These are phyloP conservation scores for Echinarachnius parma DNA, from an alignment of 53 echinoderm and acorn worm species.

Conservation along the genomic window DNA sequence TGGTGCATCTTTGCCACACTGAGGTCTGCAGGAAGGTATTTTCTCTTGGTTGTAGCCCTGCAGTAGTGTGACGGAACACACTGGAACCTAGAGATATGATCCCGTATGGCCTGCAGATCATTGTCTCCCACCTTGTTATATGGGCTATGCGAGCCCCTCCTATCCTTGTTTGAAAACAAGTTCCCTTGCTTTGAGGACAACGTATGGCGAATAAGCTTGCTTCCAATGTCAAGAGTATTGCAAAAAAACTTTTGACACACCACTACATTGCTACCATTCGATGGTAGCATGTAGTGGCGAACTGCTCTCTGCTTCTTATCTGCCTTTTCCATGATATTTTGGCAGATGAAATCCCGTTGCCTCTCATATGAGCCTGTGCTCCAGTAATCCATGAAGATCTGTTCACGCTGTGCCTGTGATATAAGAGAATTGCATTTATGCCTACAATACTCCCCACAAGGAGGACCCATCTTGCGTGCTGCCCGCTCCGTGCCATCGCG, in stretches of 20 bases:
- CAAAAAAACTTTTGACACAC: too few species aligned
- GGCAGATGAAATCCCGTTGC: background rate
- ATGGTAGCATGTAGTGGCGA: constrained; percentile 5
- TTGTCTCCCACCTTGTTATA: too few species aligned
- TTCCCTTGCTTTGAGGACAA: too few species aligned
- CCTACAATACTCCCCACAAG: constrained; percentile 14
- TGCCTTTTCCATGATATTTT: constrained; percentile 3
- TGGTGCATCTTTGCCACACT: background rate
- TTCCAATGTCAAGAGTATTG: too few species aligned
- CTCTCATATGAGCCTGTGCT: background rate
- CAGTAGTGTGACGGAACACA: background rate
- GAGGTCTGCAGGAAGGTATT: background rate
- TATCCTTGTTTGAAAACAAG: too few species aligned
- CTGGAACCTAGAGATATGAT: too few species aligned
- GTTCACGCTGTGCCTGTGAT: background rate
- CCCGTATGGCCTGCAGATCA: too few species aligned
- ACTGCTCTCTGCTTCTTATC: constrained; percentile 11
- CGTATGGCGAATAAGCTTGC: too few species aligned
- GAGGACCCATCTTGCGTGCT: background rate
- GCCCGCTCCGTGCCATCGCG: constrained; percentile 4
- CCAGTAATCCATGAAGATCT: constrained; percentile 11
- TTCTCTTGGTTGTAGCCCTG: background rate
- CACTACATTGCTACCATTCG: background rate
- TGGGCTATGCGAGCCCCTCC: too few species aligned
- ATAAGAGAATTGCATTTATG: constrained; percentile 1